Evolutionary conservation across 2,888 invertebrate species (phyloP).

Genomic region (Tinea pellionella): DNA sequence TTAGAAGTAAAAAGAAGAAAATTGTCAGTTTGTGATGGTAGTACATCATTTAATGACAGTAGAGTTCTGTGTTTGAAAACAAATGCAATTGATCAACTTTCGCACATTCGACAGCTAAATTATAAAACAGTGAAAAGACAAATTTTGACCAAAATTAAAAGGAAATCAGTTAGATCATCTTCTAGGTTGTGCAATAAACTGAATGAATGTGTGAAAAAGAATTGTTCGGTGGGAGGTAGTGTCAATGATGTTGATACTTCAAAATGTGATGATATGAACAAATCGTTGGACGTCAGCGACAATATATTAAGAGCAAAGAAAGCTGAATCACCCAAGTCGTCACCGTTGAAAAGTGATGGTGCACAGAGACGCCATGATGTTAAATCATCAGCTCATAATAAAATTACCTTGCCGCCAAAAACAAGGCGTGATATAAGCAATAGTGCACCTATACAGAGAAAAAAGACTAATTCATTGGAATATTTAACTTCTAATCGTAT

Average conservation of each 20-base stretch:
- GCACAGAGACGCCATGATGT: constrained; percentile 28
- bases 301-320: constrained; percentile 34
- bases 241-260: background rate
- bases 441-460: constrained; percentile 36
- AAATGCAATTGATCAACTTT: constrained; percentile 52
- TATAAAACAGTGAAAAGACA: constrained; percentile 54
- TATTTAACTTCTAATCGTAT: constrained; percentile 35
- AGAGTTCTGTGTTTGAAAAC: constrained; percentile 64
- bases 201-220: background rate
- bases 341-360: constrained; percentile 24
- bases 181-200: background rate
- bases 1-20: constrained; percentile 54
- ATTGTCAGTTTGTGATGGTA: constrained; percentile 29
- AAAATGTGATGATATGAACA: constrained; percentile 41
- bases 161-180: constrained; percentile 18
- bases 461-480: constrained; percentile 36
- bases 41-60: constrained; percentile 22
- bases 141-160: constrained; percentile 28
- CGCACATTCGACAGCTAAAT: constrained; percentile 60
- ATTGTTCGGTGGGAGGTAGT: background rate
- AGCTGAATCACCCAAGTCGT: constrained; percentile 23
- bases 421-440: constrained; percentile 23
- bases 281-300: constrained; percentile 37
- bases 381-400: constrained; percentile 31
- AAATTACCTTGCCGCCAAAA: constrained; percentile 26